A percentile compares a stretch with the other conserved stretches of the same genome.
Evolutionary conservation across 1,140 invertebrate genomes (phyloP).

Genomic region (Calliphora vicina): DNA sequence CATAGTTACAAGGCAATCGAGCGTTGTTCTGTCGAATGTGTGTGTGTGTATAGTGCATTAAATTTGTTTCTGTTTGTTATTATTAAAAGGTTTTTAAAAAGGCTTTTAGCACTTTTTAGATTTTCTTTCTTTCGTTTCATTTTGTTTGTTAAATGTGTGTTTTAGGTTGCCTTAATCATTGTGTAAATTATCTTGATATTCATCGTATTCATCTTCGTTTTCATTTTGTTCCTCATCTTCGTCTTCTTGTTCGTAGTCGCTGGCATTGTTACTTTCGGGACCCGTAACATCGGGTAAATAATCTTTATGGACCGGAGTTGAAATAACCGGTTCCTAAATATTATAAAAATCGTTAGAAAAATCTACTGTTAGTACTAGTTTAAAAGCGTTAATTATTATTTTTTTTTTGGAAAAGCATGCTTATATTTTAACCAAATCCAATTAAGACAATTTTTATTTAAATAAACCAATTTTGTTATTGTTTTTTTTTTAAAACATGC

Average conservation of each 20-base stretch:
- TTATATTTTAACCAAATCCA: not conserved
- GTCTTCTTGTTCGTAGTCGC: conserved; percentile 62
- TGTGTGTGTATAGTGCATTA: not conserved
- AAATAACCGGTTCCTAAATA: conserved; percentile 60
- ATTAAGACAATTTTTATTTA: not conserved
- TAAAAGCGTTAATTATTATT: not conserved
- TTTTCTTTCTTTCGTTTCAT: not conserved
- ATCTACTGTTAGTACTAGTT: conserved; percentile 6
- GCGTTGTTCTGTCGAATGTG: not conserved
- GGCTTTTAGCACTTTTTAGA: conserved; percentile 23
- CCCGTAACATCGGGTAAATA: conserved; percentile 62
- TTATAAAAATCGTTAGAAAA: conserved; percentile 36
- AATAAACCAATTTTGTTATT: not conserved
- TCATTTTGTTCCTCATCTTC: conserved; percentile 60
- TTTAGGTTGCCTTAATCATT: conserved; percentile 46
- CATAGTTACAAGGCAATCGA: not conserved
- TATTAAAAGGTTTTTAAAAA: conserved; percentile 22
- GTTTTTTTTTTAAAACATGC: conserved; percentile 50
- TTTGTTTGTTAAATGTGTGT: not conserved
- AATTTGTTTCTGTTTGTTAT: conserved; percentile 11
- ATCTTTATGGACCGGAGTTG: conserved; percentile 62
- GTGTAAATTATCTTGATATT: conserved; percentile 64
- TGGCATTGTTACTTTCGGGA: conserved; percentile 60
- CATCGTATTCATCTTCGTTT: conserved; percentile 63
- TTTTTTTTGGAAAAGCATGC: not conserved